phyloP scores from a whole-genome alignment of 2,797 vertebrate genomes.

The Rhinella marina region DNA sequence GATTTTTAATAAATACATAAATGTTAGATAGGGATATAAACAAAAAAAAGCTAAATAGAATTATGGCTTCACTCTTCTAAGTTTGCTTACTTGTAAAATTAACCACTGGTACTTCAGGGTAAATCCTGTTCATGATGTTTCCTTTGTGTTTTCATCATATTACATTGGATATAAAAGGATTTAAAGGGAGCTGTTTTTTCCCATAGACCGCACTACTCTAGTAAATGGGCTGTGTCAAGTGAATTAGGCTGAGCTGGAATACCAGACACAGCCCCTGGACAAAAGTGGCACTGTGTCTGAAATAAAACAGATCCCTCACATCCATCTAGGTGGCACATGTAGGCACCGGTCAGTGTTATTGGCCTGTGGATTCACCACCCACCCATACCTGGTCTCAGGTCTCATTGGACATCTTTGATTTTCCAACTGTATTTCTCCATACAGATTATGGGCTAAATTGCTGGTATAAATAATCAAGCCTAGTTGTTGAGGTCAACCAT shows the following conservation, averaged over 20 bases:
- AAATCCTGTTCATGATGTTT: neutral
- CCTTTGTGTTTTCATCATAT: neutral
- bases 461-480: neutral
- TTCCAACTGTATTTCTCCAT: neutral
- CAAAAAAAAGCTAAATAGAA: slow-evolving; percentile 16
- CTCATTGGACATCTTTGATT: neutral
- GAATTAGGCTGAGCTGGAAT: neutral
- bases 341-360: neutral
- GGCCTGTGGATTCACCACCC: neutral
- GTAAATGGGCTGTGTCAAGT: neutral
- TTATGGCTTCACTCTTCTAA: slow-evolving; percentile 12
- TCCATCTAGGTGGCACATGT: neutral
- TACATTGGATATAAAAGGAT: neutral
- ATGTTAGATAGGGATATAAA: slow-evolving; percentile 31
- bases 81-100: slow-evolving; percentile 15
- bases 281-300: neutral
- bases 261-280: neutral
- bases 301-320: neutral
- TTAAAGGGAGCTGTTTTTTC: neutral
- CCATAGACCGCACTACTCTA: neutral
- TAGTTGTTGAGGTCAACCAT: neutral
- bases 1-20: slow-evolving; percentile 62
- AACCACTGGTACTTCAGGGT: neutral
- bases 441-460: neutral
- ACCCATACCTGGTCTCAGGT: no score